Evolutionary conservation across 2,797 vertebrate genomes (phyloP), one percentile per base, ranked within the genome.

Genomic region (Clamator glandarius): DNA sequence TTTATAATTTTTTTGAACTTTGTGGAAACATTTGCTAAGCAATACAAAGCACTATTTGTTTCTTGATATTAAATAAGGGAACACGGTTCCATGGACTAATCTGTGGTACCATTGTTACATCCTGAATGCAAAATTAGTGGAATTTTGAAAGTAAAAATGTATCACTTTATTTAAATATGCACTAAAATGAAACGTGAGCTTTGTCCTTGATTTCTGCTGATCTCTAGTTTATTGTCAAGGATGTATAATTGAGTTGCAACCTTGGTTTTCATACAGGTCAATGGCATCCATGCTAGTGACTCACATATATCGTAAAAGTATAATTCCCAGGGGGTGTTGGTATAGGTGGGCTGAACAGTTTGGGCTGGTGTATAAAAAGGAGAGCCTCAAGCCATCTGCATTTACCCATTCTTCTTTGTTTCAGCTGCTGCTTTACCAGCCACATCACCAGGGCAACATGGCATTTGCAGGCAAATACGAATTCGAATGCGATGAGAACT

Each of bases 391-490:
- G 48, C 63, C 50, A 66, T 66, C 52, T 41, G 57, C 59, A 84
- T 35, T 50, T 50, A 20, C 3, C 54, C 62, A 12, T 35, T 29
- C 79, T 51, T 74, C 69, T 68, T 96, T 46, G 20, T 57, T 44
- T 25, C 35, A 35, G 79, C 85, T 69, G 83, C 94, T 75, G 6
- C 42, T 77, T 16, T 24, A n/a, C 78, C 25, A 59, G 51, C 29
- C 81, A 46, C 67, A 41, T 72, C 79, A 61, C 67, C 24, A 20
- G 79, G 84, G 54, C 95, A 96, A 66, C 70, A 99, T 99, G 99
- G 97, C 98, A 95, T 99, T 99, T 51, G 8, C 93, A 14, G 99
- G 99, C 97, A 99, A 97, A 98, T 99, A 98, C 28, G 98, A 99
- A 98, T 97, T 98, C 0, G 99, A 99, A 96, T 96, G 92, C 3